A percentile compares a stretch with the other conserved stretches of the same genome.
These are phyloP conservation scores for Onychomys leucogaster DNA, from an alignment of 2,797 vertebrate genomes.

Conservation along the genomic window DNA sequence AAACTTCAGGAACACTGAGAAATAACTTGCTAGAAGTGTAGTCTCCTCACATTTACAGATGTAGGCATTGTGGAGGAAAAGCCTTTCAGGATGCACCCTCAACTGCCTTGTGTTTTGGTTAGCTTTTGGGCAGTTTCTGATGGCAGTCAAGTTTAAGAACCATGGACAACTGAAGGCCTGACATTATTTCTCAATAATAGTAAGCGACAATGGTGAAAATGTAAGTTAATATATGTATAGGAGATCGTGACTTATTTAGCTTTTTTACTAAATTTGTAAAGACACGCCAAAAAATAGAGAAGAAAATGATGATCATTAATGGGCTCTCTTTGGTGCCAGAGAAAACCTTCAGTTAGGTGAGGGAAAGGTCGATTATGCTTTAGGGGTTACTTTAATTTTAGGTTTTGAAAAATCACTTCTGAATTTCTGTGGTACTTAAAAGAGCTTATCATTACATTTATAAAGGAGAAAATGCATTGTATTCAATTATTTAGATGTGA, in stretches of 20 bases:
- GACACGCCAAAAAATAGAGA: not conserved
- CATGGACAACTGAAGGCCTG: not conserved
- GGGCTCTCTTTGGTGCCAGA: not conserved
- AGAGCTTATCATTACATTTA: conserved; percentile 62
- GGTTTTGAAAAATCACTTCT: conserved; percentile 70
- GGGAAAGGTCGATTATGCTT: not conserved
- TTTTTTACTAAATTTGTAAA: conserved; percentile 26
- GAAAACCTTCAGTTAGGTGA: conserved; percentile 2
- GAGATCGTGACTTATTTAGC: not conserved
- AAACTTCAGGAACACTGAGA: not conserved
- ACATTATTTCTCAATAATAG: not conserved
- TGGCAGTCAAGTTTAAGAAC: not conserved
- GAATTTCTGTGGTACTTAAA: conserved; percentile 66
- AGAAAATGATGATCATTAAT: not conserved
- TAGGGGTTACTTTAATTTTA: conserved; percentile 74
- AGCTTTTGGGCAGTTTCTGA: not conserved
- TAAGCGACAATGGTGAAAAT: conserved; percentile 30
- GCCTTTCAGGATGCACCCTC: not conserved
- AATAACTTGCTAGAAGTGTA: not conserved
- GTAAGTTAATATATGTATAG: not conserved
- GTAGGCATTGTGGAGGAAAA: not conserved
- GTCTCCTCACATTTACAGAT: fast-evolving
- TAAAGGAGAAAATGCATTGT: conserved; percentile 63
- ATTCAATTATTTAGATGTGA: conserved; percentile 54
- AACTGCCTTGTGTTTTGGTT: not conserved